Base-by-base conservation (phyloP, 2,888 invertebrate genomes). In the Magallana nippona region DNA sequence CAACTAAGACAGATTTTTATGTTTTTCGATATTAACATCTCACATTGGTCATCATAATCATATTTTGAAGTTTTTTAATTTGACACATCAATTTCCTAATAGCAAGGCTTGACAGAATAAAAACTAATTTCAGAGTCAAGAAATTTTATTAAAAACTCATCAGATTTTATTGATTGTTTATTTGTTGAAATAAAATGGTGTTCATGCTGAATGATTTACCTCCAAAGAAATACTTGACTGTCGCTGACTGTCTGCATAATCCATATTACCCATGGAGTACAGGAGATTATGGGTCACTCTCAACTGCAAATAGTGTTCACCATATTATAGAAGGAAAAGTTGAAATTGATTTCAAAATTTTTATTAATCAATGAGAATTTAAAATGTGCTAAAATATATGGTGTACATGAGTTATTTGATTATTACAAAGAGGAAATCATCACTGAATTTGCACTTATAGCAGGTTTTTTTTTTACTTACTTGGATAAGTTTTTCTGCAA, bases 191-290 rank as follows among this genome's bases (percentile, higher is more conserved):
- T 44, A 15, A n/a, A 17, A 55, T 27, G 44, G 11, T 17, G 13
- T 79, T 27, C 71, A 44, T 60, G 62, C 17, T 19, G 17, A 19
- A 60, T 17, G 17, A 5, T 87, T 82, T 89, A 94, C 94, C 92
- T 94, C 93, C 55, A 94, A 88, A 32, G 94, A 92, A 78, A 94
- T 91, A 84, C 93, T 93, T 78, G 94, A 92, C 87, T 94, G 94
- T 78, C 94, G 88, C 86, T 94, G 94, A 87, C 94, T 94, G 90
- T 94, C 94, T 15, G 94, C 93, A 89, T 94, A 92, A 79, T 94
- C 93, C 87, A 90, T 90, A 85, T 94, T 94, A 1, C 94, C 94
- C 93, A 94, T 94, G 5, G 93, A 92, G 88, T 89, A 93, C 89
- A 94, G 88, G 79, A 94, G 89, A 83, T 94, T 91, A 85, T 93